A percentile compares a stretch with the other conserved stretches of the same genome.
Evolutionary conservation across 2,888 invertebrate species (phyloP).

Genomic region (Drosophila histrio): DNA sequence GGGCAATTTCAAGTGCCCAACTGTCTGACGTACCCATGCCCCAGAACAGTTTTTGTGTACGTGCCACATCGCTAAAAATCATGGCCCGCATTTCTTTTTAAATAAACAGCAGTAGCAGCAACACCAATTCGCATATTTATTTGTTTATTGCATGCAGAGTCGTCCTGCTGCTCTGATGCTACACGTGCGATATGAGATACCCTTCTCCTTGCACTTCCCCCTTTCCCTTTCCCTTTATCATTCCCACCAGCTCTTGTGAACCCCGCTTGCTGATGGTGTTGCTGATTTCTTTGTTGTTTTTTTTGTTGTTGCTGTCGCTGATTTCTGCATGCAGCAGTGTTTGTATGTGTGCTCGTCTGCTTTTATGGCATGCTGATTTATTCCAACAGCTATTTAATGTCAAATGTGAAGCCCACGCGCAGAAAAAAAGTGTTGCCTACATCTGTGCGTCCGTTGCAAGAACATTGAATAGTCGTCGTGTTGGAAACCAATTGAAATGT

Average conservation of each 20-base stretch:
- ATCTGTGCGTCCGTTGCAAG: slow-evolving; percentile 35
- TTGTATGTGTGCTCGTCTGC: slow-evolving; percentile 24
- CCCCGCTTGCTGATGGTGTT: slow-evolving; percentile 50
- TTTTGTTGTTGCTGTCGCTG: slow-evolving; percentile 21
- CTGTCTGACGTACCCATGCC: slow-evolving; percentile 62
- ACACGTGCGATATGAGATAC: slow-evolving; percentile 51
- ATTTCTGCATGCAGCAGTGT: slow-evolving; percentile 4
- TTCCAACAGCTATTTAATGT: slow-evolving; percentile 74
- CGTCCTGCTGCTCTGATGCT: slow-evolving; percentile 34
- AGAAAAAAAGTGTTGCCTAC: slow-evolving; percentile 64
- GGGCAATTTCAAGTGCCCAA: slow-evolving; percentile 67
- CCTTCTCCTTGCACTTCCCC: background rate
- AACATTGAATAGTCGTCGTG: slow-evolving; percentile 13
- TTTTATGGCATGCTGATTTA: slow-evolving; percentile 62
- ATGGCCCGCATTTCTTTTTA: slow-evolving; percentile 74
- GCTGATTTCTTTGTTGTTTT: slow-evolving; percentile 29
- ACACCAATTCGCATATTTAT: slow-evolving; percentile 67
- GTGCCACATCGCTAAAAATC: slow-evolving; percentile 77
- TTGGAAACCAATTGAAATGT: slow-evolving; percentile 49
- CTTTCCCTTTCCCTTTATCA: background rate
- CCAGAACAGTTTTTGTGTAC: slow-evolving; percentile 55
- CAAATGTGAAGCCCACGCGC: slow-evolving; percentile 36
- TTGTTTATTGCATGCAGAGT: slow-evolving; percentile 70
- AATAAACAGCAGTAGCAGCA: slow-evolving; percentile 63
- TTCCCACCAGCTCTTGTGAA: background rate